Percentiles rank a stretch among this genome's conserved stretches.
Evolutionary conservation across 2,113 vertebrate genomes (phyloP).

Genomic region (Catharus fuscescens): DNA sequence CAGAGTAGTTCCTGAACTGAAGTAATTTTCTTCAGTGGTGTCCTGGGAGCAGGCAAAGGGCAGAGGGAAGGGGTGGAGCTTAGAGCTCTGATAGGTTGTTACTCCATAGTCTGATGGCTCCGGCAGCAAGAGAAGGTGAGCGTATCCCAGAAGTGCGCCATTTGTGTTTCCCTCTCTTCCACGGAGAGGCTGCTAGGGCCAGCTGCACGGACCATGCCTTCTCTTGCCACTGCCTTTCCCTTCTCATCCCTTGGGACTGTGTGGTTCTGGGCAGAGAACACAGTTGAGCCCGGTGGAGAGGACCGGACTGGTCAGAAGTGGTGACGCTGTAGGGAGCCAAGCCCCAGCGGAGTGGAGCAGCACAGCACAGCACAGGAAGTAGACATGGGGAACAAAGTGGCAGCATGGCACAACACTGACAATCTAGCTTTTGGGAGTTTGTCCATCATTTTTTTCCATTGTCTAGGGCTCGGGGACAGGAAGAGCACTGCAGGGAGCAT

Average conservation of each 20-base stretch:
- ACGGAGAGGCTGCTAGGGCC: background rate
- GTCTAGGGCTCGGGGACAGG: rapidly evolving
- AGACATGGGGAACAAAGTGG: background rate
- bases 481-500: rapidly evolving
- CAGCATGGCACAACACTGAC: background rate
- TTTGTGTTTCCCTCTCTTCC: background rate
- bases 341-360: background rate
- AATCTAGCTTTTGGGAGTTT: background rate
- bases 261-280: background rate
- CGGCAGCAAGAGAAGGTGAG: rapidly evolving
- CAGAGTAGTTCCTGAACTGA: background rate
- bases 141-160: background rate
- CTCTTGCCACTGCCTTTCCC: background rate
- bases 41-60: background rate
- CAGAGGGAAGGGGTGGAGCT: background rate
- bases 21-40: background rate
- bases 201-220: rapidly evolving
- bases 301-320: background rate
- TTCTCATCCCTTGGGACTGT: background rate
- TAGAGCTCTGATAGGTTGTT: background rate
- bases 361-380: background rate
- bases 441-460: background rate
- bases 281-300: background rate
- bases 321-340: background rate
- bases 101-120: background rate